Conservation (phyloP, 1,140 invertebrate genomes). For the Drosophila eugracilis region DNA sequence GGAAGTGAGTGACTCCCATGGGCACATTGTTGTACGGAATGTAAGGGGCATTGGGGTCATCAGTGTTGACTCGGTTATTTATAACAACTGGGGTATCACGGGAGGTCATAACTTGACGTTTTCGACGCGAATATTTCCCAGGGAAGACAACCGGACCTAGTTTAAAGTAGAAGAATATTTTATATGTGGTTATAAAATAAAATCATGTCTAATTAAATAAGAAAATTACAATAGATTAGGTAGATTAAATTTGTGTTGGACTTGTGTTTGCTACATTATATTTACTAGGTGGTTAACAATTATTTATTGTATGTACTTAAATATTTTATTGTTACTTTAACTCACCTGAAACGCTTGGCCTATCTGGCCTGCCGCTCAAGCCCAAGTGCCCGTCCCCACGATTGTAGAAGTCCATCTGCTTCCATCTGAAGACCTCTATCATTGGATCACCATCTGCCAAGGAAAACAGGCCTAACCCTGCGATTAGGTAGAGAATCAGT, state of each 20-base stretch:
- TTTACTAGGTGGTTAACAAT: background rate
- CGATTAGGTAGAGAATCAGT: constrained; percentile 29
- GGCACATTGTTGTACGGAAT: constrained; percentile 89
- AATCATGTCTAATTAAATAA: too few relatives aligned
- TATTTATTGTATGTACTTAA: too few relatives aligned
- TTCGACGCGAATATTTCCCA: constrained; percentile 23
- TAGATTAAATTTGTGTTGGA: background rate
- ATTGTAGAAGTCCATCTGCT: constrained; percentile 84
- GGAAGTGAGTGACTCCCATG: constrained; percentile 88
- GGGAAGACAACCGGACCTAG: constrained; percentile 63
- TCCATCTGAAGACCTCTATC: constrained; percentile 85
- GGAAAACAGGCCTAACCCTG: constrained; percentile 23
- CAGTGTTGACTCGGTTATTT: constrained; percentile 11
- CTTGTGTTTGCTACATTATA: too few relatives aligned
- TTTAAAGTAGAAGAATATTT: background rate
- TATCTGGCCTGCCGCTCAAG: background rate
- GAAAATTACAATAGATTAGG: background rate
- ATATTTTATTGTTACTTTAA: background rate
- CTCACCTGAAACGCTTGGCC: constrained; percentile 47
- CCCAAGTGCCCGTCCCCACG: constrained; percentile 45
- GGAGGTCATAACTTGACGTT: constrained; percentile 59
- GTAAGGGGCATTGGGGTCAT: constrained; percentile 42
- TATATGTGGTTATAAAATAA: too few relatives aligned
- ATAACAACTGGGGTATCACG: constrained; percentile 41
- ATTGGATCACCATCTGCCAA: constrained; percentile 60